Conservation (phyloP, 2,888 invertebrate species). For the Megamerina dolium region DNA sequence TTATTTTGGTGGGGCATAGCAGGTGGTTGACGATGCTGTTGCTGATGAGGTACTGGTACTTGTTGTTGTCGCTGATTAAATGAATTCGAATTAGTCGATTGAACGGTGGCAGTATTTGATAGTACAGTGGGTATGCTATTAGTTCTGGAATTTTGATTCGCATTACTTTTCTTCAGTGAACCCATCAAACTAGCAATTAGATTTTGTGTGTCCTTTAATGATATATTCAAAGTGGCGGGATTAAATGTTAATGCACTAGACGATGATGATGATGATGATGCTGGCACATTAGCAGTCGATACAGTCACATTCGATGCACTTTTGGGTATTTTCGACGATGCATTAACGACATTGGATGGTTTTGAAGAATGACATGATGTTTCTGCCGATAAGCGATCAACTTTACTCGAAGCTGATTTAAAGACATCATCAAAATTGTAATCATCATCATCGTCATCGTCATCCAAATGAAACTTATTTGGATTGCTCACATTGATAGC, state of each 20-base stretch:
- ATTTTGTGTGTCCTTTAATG: conserved; percentile 54
- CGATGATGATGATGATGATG: conserved; percentile 24
- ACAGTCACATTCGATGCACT: too few relatives aligned
- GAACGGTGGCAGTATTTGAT: conserved; percentile 2
- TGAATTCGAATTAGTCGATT: too few relatives aligned
- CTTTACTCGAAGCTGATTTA: conserved; percentile 68
- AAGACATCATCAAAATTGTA: conserved; percentile 80
- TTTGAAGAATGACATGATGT: conserved; percentile 51
- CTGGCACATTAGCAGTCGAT: conserved; percentile 29
- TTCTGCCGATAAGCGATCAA: too few relatives aligned
- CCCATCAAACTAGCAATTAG: conserved; percentile 62
- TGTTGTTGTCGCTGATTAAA: conserved; percentile 10
- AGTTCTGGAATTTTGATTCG: conserved; percentile 7
- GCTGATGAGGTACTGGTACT: conserved; percentile 16
- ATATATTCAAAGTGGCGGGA: conserved; percentile 35
- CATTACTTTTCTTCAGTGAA: conserved; percentile 49
- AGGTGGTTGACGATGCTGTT: conserved; percentile 11
- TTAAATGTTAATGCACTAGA: conserved; percentile 36
- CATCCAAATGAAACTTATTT: conserved; percentile 50
- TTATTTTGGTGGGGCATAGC: too few relatives aligned
- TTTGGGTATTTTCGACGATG: too few relatives aligned
- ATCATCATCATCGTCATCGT: conserved; percentile 71
- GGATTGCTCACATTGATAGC: conserved; percentile 32
- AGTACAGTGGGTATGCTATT: conserved; percentile 5
- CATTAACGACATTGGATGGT: conserved; percentile 9